A percentile compares a stretch with the other conserved stretches of the same genome.
Conservation (phyloP, 2,113 vertebrate species). For the Phodopus roborovskii region DNA sequence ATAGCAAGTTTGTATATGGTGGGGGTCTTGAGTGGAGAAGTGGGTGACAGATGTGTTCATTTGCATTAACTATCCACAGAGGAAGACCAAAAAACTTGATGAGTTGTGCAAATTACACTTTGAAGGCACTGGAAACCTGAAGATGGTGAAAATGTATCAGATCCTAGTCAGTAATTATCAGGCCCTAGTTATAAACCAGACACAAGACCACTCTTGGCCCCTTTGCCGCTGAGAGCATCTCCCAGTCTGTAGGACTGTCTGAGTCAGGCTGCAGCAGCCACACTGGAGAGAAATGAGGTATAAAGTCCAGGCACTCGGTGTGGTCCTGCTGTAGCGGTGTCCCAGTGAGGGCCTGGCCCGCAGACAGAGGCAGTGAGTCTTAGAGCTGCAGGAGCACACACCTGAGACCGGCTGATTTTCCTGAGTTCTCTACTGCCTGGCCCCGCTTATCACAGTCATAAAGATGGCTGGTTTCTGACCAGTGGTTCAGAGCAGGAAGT, state of each 20-base stretch:
- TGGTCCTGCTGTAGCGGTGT: not conserved
- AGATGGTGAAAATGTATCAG: not conserved
- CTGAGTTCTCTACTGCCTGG: not conserved
- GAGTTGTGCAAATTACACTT: not conserved
- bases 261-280: accelerated
- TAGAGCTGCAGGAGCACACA: not conserved
- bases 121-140: not conserved
- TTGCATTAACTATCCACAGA: not conserved
- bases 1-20: not conserved
- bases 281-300: not conserved
- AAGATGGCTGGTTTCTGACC: not conserved
- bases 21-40: too few relatives aligned
- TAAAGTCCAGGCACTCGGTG: not conserved
- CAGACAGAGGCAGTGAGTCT: not conserved
- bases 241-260: not conserved
- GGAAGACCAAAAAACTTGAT: not conserved
- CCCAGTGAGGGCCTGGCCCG: not conserved
- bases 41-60: not conserved
- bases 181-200: not conserved
- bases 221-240: not conserved
- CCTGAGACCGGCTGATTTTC: not conserved
- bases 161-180: not conserved
- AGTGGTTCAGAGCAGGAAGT: not conserved
- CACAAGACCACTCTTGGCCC: not conserved
- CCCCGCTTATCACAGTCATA: not conserved